A percentile compares a stretch with the other conserved stretches of the same genome.
These are phyloP conservation scores for Eira barbara DNA, from an alignment of 2,113 vertebrate species.

Conservation along the genomic window DNA sequence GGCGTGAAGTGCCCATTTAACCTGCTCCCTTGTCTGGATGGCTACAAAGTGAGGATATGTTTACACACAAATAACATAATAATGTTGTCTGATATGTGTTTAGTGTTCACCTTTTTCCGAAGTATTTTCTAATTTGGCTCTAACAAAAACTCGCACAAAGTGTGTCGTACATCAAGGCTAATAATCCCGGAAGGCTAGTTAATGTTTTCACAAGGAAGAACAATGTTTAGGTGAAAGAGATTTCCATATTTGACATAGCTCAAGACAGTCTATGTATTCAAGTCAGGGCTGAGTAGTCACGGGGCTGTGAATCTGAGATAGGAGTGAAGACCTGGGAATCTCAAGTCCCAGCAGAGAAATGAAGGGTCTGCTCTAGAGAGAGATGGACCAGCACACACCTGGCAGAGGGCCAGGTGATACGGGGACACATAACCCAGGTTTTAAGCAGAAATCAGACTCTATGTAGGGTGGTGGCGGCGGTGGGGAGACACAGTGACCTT, in stretches of 20 bases:
- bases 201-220: not conserved
- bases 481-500: not conserved
- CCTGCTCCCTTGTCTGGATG: not conserved
- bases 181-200: not conserved
- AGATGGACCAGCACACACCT: not conserved
- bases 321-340: not conserved
- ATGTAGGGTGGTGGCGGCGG: too few species aligned
- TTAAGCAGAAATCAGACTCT: not conserved
- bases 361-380: not conserved
- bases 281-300: not conserved
- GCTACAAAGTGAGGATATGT: not conserved
- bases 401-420: not conserved
- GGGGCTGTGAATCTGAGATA: not conserved
- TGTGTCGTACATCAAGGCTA: not conserved
- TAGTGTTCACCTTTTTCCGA: not conserved
- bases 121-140: constrained; percentile 3
- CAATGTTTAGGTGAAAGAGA: constrained; percentile 23
- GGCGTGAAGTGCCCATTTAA: not conserved
- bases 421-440: not conserved
- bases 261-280: not conserved
- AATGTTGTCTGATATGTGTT: not conserved
- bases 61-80: not conserved
- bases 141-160: not conserved
- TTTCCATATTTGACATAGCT: not conserved
- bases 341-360: not conserved